Conservation (phyloP, 2,888 invertebrate species). For the Lasius fuliginosus region DNA sequence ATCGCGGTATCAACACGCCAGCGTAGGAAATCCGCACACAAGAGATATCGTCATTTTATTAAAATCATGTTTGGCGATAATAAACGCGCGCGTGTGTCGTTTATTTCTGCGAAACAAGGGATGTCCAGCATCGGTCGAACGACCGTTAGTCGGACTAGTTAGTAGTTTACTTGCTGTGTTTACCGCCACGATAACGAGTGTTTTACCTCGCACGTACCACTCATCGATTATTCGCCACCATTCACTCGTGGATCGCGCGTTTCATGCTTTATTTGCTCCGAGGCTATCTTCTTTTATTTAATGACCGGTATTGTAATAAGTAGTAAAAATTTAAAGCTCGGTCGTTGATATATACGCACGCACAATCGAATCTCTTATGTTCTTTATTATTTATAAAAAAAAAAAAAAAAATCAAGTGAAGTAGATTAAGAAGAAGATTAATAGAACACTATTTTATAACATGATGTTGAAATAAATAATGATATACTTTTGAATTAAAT, state of each 20-base stretch:
- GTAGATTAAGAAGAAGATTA: neutral
- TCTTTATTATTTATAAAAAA: neutral
- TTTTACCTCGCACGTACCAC: slow-evolving; percentile 34
- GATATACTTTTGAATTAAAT: neutral
- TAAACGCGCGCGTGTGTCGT: neutral
- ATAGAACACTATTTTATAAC: neutral
- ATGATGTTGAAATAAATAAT: neutral
- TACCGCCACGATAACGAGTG: slow-evolving; percentile 53
- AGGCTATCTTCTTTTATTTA: neutral
- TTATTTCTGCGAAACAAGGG: slow-evolving; percentile 33
- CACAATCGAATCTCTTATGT: neutral
- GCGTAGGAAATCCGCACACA: neutral
- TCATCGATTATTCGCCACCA: slow-evolving; percentile 39
- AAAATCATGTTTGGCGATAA: slow-evolving; percentile 41
- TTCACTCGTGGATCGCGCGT: slow-evolving; percentile 13
- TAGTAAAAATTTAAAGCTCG: neutral
- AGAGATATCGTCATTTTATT: slow-evolving; percentile 32
- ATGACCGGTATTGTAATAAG: neutral
- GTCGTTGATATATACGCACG: neutral
- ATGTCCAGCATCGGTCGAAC: slow-evolving; percentile 9
- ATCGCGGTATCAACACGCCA: neutral
- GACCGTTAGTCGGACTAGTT: slow-evolving; percentile 14
- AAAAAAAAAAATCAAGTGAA: neutral
- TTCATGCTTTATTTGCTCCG: slow-evolving; percentile 36
- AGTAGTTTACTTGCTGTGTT: slow-evolving; percentile 49